Evolutionary conservation across 2,888 invertebrate species (phyloP).

Genomic region (Octodonta nipae): DNA sequence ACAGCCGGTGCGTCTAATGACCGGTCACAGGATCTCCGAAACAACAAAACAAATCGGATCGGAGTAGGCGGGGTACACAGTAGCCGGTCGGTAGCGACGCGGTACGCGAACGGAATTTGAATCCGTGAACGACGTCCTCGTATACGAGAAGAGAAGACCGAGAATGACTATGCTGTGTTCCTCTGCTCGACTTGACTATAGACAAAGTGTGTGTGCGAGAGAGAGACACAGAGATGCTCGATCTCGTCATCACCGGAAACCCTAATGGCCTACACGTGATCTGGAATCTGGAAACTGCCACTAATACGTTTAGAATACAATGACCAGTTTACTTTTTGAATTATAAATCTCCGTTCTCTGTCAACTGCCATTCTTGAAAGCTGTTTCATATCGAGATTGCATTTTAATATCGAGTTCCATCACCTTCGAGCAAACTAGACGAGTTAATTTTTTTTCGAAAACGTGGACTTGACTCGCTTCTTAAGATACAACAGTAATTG

Average conservation of each 20-base stretch:
- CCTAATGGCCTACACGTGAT: conserved; percentile 37
- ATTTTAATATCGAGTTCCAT: conserved; percentile 6
- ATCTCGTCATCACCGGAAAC: conserved; percentile 26
- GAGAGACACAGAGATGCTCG: no score
- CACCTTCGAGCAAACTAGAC: conserved; percentile 2
- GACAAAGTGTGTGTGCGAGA: no score
- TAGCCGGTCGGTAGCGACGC: conserved; percentile 24
- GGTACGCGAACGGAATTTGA: conserved; percentile 31
- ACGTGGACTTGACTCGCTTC: no score
- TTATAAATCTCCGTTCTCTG: conserved; percentile 19
- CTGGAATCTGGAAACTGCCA: conserved; percentile 31
- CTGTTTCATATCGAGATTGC: conserved; percentile 4
- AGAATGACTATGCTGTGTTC: no score
- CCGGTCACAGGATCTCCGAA: conserved; percentile 20
- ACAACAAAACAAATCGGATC: conserved; percentile 33
- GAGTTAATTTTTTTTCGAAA: no score
- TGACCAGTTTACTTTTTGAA: conserved; percentile 29
- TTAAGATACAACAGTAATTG: no score
- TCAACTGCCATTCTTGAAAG: conserved; percentile 6
- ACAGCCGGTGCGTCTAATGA: conserved; percentile 27
- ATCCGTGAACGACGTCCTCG: conserved; percentile 10
- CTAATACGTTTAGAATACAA: conserved; percentile 33
- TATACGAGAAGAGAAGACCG: no score
- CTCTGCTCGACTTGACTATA: no score
- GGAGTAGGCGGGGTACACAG: conserved; percentile 32